phyloP scores from a whole-genome alignment of 2,888 invertebrate genomes.

The Pandemis corylana region DNA sequence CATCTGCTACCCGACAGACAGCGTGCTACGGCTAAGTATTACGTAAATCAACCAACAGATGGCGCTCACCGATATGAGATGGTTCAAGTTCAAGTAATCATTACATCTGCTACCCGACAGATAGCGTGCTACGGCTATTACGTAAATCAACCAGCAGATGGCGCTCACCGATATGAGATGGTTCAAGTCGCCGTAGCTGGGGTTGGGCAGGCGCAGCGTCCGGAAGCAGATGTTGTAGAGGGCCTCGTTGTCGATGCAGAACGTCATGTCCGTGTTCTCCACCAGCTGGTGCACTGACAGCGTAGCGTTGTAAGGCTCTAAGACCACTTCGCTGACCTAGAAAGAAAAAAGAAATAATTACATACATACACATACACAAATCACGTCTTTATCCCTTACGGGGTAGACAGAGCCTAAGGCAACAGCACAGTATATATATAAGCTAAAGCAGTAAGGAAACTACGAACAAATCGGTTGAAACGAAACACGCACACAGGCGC shows the following conservation, averaged over 20 bases:
- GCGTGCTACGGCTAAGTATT: background rate
- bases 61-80: background rate
- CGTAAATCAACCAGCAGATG: background rate
- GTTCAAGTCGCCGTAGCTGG: constrained; percentile 92
- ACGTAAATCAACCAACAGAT: background rate
- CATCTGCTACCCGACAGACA: background rate
- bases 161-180: constrained; percentile 88
- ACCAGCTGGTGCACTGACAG: constrained; percentile 90
- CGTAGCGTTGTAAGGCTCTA: constrained; percentile 92
- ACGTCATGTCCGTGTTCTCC: constrained; percentile 91
- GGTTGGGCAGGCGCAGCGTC: constrained; percentile 88
- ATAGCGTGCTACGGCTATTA: background rate
- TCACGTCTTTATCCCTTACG: too few species aligned
- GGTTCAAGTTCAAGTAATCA: background rate
- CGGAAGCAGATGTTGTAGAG: constrained; percentile 92
- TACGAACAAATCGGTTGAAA: too few species aligned
- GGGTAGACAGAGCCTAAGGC: too few species aligned
- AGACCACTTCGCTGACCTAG: constrained; percentile 88
- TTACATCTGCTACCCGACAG: background rate
- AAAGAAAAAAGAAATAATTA: background rate
- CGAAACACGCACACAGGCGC: too few species aligned
- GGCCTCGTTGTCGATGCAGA: constrained; percentile 92
- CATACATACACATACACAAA: too few species aligned
- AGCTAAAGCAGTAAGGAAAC: too few species aligned
- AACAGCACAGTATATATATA: too few species aligned